Evolutionary conservation across 2,888 invertebrate species (phyloP), one percentile per base, ranked within the genome.

Genomic region (Stenotaenia linearis): DNA sequence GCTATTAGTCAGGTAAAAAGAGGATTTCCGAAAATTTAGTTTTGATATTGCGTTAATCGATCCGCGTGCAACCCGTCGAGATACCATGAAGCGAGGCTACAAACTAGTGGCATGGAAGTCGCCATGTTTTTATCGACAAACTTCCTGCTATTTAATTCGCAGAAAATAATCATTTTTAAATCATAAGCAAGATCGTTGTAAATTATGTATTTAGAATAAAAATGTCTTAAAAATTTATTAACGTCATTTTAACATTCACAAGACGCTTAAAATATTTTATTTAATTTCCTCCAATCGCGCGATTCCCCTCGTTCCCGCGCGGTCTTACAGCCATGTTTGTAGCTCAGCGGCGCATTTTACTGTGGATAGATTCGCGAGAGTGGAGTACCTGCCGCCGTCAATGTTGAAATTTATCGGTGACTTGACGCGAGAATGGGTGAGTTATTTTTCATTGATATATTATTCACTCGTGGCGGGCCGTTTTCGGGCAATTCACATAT

Each of bases 61-160:
- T 56, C 56, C 10, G 56, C 56, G 21, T 56, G 7, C 23, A 56
- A 18, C 15, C 40, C 40, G n/a, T 40, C 10, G 10, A 40, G 40
- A 40, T 40, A 56, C 56, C 56, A 56, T 56, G 56, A 56, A 56
- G 56, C 56, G 56, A 56, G 56, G 56, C 56, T 56, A 56, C 56
- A 56, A 56, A 23, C 56, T 56, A 23, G 23, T 21, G 21, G 18
- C 56, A 56, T 56, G 56, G 56, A 56, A 9, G 56, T 56, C 56
- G 56, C 56, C 56, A 56, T 56, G 18, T 56, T 56, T 56, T 56
- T 56, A 56, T 56, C 56, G 56, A 56, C 56, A 56, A 23, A 56
- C 56, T 56, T 56, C 23, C 18, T 6, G 56, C 9, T 18, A 4
- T 56, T 18, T 56, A 23, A 56, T 56, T 56, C 56, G 56, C 56